Percentiles rank a stretch among this genome's conserved stretches.
Evolutionary conservation across 1,140 invertebrate genomes (phyloP).

Genomic region (Pogonognathellus flavescens): DNA sequence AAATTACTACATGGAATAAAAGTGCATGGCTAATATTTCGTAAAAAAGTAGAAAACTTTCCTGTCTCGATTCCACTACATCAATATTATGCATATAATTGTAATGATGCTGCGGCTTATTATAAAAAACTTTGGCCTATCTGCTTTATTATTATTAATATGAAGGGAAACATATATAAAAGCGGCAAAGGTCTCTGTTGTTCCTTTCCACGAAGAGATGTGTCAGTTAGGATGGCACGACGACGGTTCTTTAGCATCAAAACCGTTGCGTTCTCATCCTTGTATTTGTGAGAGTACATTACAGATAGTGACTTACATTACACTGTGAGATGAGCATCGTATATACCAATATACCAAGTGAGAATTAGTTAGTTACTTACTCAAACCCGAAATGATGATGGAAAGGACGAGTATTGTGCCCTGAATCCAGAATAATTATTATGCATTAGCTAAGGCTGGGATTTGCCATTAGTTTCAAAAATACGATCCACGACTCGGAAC

Average conservation of each 20-base stretch:
- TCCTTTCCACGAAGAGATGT: slow-evolving; percentile 24
- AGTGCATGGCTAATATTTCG: slow-evolving; percentile 40
- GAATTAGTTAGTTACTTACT: slow-evolving; percentile 43
- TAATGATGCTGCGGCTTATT: too few relatives aligned
- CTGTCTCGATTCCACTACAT: background rate
- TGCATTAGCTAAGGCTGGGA: slow-evolving; percentile 57
- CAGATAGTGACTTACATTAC: background rate
- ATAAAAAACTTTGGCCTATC: too few relatives aligned
- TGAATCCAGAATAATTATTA: slow-evolving; percentile 64
- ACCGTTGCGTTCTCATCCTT: background rate
- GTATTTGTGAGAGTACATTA: background rate
- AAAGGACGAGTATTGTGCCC: slow-evolving; percentile 59
- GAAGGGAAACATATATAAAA: background rate
- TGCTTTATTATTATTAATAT: background rate
- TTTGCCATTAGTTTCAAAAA: slow-evolving; percentile 62
- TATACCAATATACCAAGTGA: slow-evolving; percentile 25
- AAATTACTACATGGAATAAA: slow-evolving; percentile 37
- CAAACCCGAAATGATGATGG: slow-evolving; percentile 23
- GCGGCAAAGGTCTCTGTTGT: slow-evolving; percentile 30
- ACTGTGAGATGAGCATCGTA: background rate
- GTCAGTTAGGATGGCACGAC: slow-evolving; percentile 36
- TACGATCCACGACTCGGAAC: slow-evolving; percentile 56
- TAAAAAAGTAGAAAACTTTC: slow-evolving; percentile 28
- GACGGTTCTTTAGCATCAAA: slow-evolving; percentile 9
- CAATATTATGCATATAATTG: background rate